Evolutionary conservation across 2,797 vertebrate genomes (phyloP), one percentile per base, ranked within the genome.

Genomic region (Decapterus maruadsi): DNA sequence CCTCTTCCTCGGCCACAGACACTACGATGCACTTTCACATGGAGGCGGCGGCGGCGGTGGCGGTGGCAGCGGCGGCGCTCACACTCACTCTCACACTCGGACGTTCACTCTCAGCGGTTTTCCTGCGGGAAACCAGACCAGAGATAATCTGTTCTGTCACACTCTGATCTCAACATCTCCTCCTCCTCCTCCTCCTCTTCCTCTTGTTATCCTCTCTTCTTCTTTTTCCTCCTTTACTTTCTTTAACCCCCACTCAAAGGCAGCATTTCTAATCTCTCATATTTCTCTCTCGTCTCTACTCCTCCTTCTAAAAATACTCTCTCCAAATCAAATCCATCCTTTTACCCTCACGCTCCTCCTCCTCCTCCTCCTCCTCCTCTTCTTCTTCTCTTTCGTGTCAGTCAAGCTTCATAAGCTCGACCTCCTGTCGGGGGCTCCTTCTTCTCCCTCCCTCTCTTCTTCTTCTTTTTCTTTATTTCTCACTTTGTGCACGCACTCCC

Each of bases 251-350:
- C 64, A 68, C 79, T 77, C 63, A 76, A 71, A 89, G 36, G 68
- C 66, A 62, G 75, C 54, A 65, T 78, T 56, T 82, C 70, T 77
- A 54, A 80, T 81, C 60, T 90, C 67, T 26, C 75, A 68, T 77
- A 88, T 91, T 90, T 85, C 71, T 80, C 79, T 83, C 77, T 57
- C 89, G 85, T 84, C 75, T 78, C 75, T 4, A 70, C 78, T 89
- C 78, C 75, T 86, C 76, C 84, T 87, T 83, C 89, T 92, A 93
- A 92, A 93, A 94, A 91, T 91, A 91, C 77, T 89, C 92, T 76
- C 79, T 83, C 85, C 68, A 88, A 91, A 87, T 93, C 85, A 91
- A 84, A 93, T 91, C 75, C 90, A 89, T 92, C 90, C 92, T 91
- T 93, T 93, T 91, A 80, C 82, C 75, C 80, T 78, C 75, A 48